Evolutionary conservation across 2,888 invertebrate species (phyloP).

Genomic region (Pterostichus madidus): DNA sequence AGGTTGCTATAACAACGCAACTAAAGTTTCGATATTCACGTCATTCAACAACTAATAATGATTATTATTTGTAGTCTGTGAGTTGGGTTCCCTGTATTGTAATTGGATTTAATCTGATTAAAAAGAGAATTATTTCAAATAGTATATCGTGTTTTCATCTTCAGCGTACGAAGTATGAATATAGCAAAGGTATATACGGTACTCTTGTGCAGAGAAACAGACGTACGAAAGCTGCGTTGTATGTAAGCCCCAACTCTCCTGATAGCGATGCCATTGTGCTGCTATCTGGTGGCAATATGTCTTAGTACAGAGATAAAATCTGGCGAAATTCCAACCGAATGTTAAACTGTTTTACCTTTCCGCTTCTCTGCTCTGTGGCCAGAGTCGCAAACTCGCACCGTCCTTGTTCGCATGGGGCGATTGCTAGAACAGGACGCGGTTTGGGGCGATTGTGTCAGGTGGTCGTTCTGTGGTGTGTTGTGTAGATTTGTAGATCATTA

Average conservation of each 20-base stretch:
- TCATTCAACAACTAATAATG: too few relatives aligned
- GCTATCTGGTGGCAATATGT: conserved; percentile 76
- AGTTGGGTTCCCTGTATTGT: too few relatives aligned
- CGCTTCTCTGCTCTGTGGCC: conserved; percentile 5
- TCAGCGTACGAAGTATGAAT: too few relatives aligned
- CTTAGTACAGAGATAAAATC: conserved; percentile 75
- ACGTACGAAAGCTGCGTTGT: conserved; percentile 13
- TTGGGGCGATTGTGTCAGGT: conserved; percentile 2
- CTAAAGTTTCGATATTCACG: too few relatives aligned
- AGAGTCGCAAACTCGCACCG: background rate
- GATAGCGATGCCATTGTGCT: conserved; percentile 73
- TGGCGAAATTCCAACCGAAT: conserved; percentile 73
- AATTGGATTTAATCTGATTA: too few relatives aligned
- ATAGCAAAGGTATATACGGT: background rate
- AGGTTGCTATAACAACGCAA: too few relatives aligned
- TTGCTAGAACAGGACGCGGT: background rate
- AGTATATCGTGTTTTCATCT: too few relatives aligned
- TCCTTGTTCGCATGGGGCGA: background rate
- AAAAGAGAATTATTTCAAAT: too few relatives aligned
- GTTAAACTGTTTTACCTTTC: conserved; percentile 66
- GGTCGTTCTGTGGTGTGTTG: background rate
- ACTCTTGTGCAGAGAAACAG: background rate
- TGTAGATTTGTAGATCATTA: conserved; percentile 24
- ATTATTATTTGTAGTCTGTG: too few relatives aligned
- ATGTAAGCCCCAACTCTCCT: conserved; percentile 49